Evolutionary conservation across 92 coral and sea anemone species (phyloP).

Genomic region (Porites cylindrica): DNA sequence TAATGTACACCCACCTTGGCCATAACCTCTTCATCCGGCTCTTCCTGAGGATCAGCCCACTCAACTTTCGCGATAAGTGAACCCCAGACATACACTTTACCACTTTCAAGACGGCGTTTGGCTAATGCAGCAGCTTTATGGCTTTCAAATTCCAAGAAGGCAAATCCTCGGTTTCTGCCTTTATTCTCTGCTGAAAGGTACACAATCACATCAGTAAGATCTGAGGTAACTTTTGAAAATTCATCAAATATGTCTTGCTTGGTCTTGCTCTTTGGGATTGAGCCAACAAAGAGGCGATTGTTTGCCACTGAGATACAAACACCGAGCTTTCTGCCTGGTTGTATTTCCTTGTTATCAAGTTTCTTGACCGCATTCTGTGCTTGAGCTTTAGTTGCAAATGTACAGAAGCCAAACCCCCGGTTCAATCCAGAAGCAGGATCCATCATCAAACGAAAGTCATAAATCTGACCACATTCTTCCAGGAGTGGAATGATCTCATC

Average conservation of each 20-base stretch:
- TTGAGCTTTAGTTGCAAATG: slow-evolving; percentile 73
- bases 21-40: slow-evolving; percentile 87
- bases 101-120: slow-evolving; percentile 78
- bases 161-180: slow-evolving; percentile 87
- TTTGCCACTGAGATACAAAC: slow-evolving; percentile 87
- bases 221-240: slow-evolving; percentile 81
- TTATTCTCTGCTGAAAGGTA: slow-evolving; percentile 81
- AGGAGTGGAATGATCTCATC: slow-evolving; percentile 88
- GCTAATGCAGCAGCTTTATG: slow-evolving; percentile 93
- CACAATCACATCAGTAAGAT: slow-evolving; percentile 83
- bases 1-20: slow-evolving; percentile 69
- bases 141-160: slow-evolving; percentile 84
- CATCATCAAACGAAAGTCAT: slow-evolving; percentile 87
- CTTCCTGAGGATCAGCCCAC: slow-evolving; percentile 94
- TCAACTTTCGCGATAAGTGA: slow-evolving; percentile 78
- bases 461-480: slow-evolving; percentile 78
- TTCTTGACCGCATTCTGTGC: slow-evolving; percentile 82
- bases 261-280: slow-evolving; percentile 84
- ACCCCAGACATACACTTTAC: slow-evolving; percentile 87
- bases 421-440: slow-evolving; percentile 83
- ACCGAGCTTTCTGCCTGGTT: slow-evolving; percentile 80
- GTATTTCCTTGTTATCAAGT: slow-evolving; percentile 84
- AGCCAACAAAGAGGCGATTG: slow-evolving; percentile 86
- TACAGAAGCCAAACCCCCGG: slow-evolving; percentile 88
- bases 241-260: slow-evolving; percentile 84